Evolutionary conservation across 2,113 vertebrate genomes (phyloP), one percentile per base, ranked within the genome.

Genomic region (Heteronetta atricapilla): DNA sequence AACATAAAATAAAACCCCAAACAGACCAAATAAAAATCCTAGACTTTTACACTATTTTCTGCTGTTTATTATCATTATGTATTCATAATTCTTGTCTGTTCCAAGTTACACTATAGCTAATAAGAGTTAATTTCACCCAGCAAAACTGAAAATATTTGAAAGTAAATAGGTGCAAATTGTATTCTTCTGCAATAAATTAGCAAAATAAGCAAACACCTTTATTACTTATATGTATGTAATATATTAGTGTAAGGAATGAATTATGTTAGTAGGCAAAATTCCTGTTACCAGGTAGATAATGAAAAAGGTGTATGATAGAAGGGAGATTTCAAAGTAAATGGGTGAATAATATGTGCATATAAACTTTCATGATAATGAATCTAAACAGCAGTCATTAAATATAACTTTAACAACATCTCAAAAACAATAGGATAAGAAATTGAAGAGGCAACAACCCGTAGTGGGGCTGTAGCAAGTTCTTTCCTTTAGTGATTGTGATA

Each of bases 341-440:
- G 86, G 88, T 95, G 96, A 97, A 81, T 96, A 94, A 94, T 90
- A 62, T 93, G 69, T 58, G 52, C 28, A 52, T 76, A 16, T 94
- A 76, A 94, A 80, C 69, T 93, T 96, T 88, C 73, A 93, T 84
- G 95, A 94, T 95, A 92, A 96, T 56, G 75, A 96, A 93, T 94
- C 82, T 88, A 95, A 96, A 95, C 95, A 97, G 95, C 94, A 96
- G 89, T 96, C 95, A 96, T 96, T 96, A 91, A 83, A 76, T 74
- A 89, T 96, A 91, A 96, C 88, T 97, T 96, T 96, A 97, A 96
- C 96, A 96, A 94, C 95, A 86, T 82, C 89, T 96, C 95, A 96
- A 74, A 92, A 96, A 93, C 92, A 96, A 89, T 79, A 82, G 83
- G 82, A 88, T 92, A 93, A 96, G 93, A 88, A 97, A 96, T 96